Conservation (phyloP, 2,113 vertebrate species). For the Eulemur macaco region DNA sequence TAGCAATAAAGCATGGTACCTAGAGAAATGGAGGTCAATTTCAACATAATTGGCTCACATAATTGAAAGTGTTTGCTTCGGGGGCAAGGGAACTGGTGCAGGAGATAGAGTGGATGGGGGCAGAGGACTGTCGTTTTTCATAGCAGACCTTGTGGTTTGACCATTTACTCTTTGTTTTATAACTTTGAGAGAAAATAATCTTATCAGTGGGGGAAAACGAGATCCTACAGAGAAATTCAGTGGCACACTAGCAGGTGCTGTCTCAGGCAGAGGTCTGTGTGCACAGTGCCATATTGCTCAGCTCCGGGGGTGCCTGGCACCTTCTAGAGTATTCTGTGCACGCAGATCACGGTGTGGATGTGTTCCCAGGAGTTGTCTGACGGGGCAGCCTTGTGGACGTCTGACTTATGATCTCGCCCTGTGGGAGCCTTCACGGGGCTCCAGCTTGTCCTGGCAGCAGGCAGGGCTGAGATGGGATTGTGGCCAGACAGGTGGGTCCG, state of each 20-base stretch:
- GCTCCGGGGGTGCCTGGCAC: neutral
- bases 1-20: neutral
- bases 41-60: neutral
- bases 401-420: neutral
- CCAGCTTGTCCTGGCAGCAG: neutral
- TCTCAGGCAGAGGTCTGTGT: neutral
- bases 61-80: neutral
- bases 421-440: neutral
- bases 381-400: neutral
- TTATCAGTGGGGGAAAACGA: neutral
- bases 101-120: neutral
- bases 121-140: neutral
- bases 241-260: too few relatives aligned
- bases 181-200: neutral
- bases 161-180: neutral
- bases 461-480: neutral
- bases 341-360: neutral
- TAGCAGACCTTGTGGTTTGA: neutral
- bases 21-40: neutral
- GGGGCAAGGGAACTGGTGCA: neutral
- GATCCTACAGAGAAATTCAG: too few relatives aligned
- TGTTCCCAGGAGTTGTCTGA: too few relatives aligned
- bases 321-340: neutral
- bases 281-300: neutral
- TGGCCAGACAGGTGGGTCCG: neutral